Conservation (phyloP, 2,113 vertebrate genomes). For the Sander vitreus region DNA sequence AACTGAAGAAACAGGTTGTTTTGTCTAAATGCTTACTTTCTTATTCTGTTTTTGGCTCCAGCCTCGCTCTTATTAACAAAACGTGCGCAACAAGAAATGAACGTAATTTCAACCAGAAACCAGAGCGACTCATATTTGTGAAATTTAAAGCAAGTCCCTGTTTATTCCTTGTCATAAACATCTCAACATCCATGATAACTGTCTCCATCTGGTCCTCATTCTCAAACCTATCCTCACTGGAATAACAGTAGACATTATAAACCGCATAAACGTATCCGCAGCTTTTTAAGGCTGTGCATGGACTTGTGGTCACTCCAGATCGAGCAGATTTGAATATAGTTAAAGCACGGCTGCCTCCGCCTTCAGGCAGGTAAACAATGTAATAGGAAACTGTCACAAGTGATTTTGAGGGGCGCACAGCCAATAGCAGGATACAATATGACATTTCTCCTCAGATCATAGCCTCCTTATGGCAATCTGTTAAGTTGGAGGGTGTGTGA, state of each 20-base stretch:
- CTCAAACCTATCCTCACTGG: constrained; percentile 63
- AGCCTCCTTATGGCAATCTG: constrained; percentile 75
- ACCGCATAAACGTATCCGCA: constrained; percentile 53
- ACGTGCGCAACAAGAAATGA: constrained; percentile 21
- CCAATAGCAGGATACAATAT: constrained; percentile 65
- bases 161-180: constrained; percentile 83
- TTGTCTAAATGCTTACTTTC: not conserved
- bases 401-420: constrained; percentile 70
- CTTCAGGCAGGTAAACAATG: constrained; percentile 79
- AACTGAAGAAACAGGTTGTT: constrained; percentile 15
- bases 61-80: constrained; percentile 22
- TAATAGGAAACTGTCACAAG: constrained; percentile 81
- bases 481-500: constrained; percentile 58
- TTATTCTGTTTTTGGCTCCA: constrained; percentile 20
- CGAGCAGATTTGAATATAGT: constrained; percentile 69
- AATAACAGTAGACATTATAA: constrained; percentile 76
- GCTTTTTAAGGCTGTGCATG: constrained; percentile 35
- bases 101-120: constrained; percentile 49
- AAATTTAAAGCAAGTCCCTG: constrained; percentile 71
- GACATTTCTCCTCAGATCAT: constrained; percentile 74
- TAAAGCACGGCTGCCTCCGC: constrained; percentile 67
- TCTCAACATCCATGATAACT: constrained; percentile 76
- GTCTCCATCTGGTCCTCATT: constrained; percentile 79
- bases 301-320: constrained; percentile 65
- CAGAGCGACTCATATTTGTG: constrained; percentile 52